Conservation (phyloP, 2,888 invertebrate species). For the Phyllotreta cruciferae region DNA sequence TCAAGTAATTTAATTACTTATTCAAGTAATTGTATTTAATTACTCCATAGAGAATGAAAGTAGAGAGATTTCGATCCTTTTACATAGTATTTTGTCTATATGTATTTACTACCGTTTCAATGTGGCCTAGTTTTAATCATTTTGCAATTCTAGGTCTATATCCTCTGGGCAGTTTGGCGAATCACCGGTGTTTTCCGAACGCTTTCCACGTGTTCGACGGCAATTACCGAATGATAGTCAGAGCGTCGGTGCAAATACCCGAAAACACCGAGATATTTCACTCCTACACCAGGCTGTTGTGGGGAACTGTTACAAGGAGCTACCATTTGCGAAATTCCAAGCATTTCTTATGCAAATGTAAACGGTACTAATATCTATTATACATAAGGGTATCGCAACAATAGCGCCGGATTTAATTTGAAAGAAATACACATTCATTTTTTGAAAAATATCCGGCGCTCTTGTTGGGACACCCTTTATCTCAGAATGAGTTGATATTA, state of each 20-base stretch:
- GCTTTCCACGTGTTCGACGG: constrained; percentile 69
- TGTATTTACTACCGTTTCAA: not conserved
- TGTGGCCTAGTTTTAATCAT: not conserved
- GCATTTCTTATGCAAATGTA: constrained; percentile 72
- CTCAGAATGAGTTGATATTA: too few species aligned
- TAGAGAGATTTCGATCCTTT: not conserved
- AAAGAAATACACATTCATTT: too few species aligned
- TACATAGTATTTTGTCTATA: too few species aligned
- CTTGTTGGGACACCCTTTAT: too few species aligned
- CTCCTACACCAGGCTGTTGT: constrained; percentile 70
- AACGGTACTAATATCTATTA: constrained; percentile 41
- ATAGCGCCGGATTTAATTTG: too few species aligned
- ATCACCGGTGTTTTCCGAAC: constrained; percentile 75
- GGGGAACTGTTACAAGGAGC: constrained; percentile 72
- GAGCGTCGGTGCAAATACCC: constrained; percentile 66
- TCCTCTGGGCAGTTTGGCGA: constrained; percentile 72
- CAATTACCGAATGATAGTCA: constrained; percentile 66
- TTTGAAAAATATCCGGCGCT: too few species aligned
- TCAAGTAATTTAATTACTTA: not conserved
- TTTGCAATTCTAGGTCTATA: constrained; percentile 63
- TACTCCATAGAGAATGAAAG: not conserved
- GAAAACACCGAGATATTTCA: constrained; percentile 71
- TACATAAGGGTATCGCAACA: too few species aligned
- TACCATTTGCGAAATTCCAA: constrained; percentile 70
- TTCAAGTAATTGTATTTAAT: too few species aligned